phyloP scores from a whole-genome alignment of 2,113 vertebrate species.

The Hyaena hyaena region DNA sequence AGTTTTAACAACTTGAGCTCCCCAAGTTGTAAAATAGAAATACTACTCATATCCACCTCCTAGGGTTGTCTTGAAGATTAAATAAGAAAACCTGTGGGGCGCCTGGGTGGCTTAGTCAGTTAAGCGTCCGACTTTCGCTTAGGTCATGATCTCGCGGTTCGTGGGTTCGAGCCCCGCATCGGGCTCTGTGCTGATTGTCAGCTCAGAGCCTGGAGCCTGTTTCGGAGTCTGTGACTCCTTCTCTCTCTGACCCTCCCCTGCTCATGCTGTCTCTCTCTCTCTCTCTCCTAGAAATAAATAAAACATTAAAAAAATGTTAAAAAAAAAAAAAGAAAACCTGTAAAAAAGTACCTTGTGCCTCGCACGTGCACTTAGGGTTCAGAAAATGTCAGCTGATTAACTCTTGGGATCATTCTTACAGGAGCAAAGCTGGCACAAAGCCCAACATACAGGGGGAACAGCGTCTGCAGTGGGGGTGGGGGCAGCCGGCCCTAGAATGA shows the following conservation, averaged over 20 bases:
- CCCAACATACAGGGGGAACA: not conserved
- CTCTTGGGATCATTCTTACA: not conserved
- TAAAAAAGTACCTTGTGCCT: not conserved
- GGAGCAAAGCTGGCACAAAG: not conserved
- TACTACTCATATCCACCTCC: not conserved
- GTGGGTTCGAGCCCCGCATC: too few species aligned
- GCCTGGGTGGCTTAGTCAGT: too few species aligned
- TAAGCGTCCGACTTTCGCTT: too few species aligned
- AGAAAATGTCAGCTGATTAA: not conserved
- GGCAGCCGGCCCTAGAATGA: too few species aligned
- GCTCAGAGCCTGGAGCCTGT: too few species aligned
- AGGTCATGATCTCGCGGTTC: too few species aligned
- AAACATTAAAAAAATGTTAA: too few species aligned
- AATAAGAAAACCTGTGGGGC: not conserved
- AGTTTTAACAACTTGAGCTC: not conserved
- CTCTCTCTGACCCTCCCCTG: too few species aligned
- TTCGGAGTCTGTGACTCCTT: too few species aligned
- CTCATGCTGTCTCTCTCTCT: too few species aligned
- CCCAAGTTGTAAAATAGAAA: not conserved
- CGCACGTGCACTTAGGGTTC: not conserved
- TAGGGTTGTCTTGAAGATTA: not conserved
- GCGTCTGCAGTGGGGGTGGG: not conserved
- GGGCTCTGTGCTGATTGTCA: too few species aligned
- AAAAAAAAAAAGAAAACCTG: not conserved
- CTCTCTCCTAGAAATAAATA: too few species aligned